phyloP scores from a whole-genome alignment of 2,797 vertebrate species.

The Cossypha niveicapilla region DNA sequence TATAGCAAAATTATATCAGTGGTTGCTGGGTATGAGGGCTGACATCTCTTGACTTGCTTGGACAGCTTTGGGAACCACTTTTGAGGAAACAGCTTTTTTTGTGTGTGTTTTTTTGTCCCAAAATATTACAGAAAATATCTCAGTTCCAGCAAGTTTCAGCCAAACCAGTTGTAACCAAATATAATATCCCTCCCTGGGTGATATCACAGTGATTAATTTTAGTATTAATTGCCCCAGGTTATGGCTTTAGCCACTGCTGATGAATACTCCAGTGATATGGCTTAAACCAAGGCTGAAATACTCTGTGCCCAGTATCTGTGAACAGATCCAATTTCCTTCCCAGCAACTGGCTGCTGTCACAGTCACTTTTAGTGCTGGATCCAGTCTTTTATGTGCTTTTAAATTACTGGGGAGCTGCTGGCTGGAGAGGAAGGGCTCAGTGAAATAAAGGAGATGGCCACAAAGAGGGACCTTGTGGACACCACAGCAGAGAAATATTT shows the following conservation, averaged over 20 bases:
- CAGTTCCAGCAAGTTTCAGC: background rate
- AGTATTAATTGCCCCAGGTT: background rate
- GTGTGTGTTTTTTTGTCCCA: no score
- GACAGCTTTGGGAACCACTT: background rate
- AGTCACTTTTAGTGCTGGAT: background rate
- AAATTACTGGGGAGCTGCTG: background rate
- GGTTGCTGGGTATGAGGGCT: background rate
- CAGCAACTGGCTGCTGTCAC: background rate
- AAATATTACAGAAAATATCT: background rate
- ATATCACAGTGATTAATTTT: background rate
- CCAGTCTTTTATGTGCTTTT: background rate
- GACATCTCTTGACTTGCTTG: background rate
- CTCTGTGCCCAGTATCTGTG: background rate
- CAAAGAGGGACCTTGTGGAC: background rate
- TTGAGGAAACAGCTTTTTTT: background rate
- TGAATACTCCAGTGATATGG: background rate
- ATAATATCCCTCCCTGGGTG: background rate
- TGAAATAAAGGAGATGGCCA: background rate
- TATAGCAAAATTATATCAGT: fast-evolving
- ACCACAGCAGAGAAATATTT: background rate
- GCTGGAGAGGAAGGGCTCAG: background rate
- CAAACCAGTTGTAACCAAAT: background rate
- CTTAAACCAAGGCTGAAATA: background rate
- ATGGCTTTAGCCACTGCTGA: background rate
- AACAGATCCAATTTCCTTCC: background rate